Percentiles rank a stretch among this genome's conserved stretches.
Evolutionary conservation across 2,888 invertebrate species (phyloP).

Genomic region (Lobophora halterata): DNA sequence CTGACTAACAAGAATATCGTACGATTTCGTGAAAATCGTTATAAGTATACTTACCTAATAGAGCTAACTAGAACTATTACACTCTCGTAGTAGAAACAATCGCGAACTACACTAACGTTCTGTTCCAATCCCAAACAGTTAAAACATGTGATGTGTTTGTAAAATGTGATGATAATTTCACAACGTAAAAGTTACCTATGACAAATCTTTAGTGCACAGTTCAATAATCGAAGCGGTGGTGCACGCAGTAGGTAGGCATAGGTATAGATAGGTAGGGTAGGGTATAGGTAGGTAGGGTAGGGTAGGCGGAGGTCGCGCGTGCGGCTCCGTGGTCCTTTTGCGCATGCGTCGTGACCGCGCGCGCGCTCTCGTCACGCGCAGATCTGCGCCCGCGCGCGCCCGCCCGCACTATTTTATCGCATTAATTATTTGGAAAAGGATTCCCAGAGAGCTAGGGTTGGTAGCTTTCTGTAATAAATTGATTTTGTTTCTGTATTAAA

Average conservation of each 20-base stretch:
- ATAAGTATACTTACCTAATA: too few species aligned
- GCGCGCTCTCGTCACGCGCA: conserved; percentile 76
- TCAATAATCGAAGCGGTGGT: conserved; percentile 17
- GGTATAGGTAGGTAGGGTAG: conserved; percentile 4
- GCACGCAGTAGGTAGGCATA: too few species aligned
- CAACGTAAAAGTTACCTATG: neutral
- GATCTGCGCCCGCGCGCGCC: conserved; percentile 51
- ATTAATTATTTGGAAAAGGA: conserved; percentile 79
- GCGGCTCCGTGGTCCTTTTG: conserved; percentile 62
- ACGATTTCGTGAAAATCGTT: too few species aligned
- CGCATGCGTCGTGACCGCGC: conserved; percentile 76
- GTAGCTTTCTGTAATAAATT: neutral
- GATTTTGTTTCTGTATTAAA: too few species aligned
- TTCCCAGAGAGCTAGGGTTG: conserved; percentile 52
- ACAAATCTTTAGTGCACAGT: conserved; percentile 13
- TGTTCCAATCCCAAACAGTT: too few species aligned
- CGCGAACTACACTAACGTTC: too few species aligned
- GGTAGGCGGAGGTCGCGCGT: conserved; percentile 61
- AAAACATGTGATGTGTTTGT: too few species aligned
- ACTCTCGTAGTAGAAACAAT: too few species aligned
- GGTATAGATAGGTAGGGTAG: too few species aligned
- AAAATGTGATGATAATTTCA: too few species aligned
- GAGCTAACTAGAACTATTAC: too few species aligned
- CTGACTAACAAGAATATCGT: too few species aligned
- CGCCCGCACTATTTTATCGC: conserved; percentile 77